Percentiles rank a stretch among this genome's conserved stretches.
Evolutionary conservation across 2,888 invertebrate species (phyloP).

Genomic region (Sclerodermus sp.): DNA sequence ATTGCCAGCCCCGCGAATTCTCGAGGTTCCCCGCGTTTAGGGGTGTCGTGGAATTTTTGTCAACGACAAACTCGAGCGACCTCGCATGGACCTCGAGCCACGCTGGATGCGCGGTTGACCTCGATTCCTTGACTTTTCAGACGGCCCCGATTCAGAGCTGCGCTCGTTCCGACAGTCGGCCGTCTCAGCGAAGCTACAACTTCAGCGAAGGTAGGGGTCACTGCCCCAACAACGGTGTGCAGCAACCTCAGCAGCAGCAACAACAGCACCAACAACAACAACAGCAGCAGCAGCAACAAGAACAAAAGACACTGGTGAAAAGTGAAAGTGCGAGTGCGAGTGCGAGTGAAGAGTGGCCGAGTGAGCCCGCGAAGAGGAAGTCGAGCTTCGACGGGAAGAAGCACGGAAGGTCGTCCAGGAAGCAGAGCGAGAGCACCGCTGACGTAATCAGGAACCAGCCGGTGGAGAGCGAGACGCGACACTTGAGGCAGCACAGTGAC

Average conservation of each 20-base stretch:
- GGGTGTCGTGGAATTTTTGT: too few relatives aligned
- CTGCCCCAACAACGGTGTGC: slow-evolving; percentile 17
- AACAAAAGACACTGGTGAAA: slow-evolving; percentile 32
- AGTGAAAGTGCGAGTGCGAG: slow-evolving; percentile 30
- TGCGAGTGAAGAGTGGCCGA: slow-evolving; percentile 46
- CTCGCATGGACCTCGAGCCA: too few relatives aligned
- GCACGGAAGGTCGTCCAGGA: slow-evolving; percentile 20
- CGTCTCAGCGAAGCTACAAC: slow-evolving; percentile 39
- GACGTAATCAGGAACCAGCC: slow-evolving; percentile 28
- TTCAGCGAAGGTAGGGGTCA: slow-evolving; percentile 42
- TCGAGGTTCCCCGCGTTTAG: too few relatives aligned
- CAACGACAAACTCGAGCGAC: too few relatives aligned
- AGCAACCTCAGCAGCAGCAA: slow-evolving; percentile 12
- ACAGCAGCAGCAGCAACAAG: slow-evolving; percentile 15
- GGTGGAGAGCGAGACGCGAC: slow-evolving; percentile 23
- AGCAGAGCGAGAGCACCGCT: slow-evolving; percentile 31
- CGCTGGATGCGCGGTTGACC: too few relatives aligned
- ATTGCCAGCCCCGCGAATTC: too few relatives aligned
- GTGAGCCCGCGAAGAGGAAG: slow-evolving; percentile 26
- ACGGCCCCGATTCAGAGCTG: slow-evolving; percentile 17
- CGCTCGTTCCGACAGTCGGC: slow-evolving; percentile 35
- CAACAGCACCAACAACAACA: neutral
- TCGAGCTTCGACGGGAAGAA: neutral
- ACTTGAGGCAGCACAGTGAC: slow-evolving; percentile 49
- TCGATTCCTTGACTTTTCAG: slow-evolving; percentile 8